These are phyloP conservation scores for Sinocyclocheilus anshuiensis DNA, from an alignment of 2,113 vertebrate species.

Conservation along the genomic window DNA sequence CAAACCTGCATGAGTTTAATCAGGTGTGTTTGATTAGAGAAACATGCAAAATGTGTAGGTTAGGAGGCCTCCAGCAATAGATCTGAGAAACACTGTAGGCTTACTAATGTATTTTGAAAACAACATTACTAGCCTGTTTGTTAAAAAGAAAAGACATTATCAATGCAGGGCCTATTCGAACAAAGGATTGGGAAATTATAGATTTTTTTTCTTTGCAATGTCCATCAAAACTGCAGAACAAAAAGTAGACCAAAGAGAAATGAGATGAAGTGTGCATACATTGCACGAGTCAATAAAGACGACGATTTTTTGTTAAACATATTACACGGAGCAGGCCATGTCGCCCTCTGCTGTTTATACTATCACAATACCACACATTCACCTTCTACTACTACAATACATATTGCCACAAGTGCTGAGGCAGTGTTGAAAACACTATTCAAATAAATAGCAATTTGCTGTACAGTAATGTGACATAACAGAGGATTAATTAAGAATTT, in stretches of 20 bases:
- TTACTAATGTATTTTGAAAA: background rate
- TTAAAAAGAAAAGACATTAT: background rate
- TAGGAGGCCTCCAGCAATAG: background rate
- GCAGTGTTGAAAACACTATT: background rate
- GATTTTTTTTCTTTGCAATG: background rate
- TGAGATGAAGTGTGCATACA: background rate
- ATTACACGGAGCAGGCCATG: background rate
- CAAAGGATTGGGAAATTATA: background rate
- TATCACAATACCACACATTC: background rate
- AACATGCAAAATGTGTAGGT: background rate
- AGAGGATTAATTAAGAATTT: background rate
- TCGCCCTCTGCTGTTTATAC: constrained; percentile 18
- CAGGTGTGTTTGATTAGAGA: background rate
- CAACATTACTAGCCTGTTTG: background rate
- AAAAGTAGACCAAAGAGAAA: background rate
- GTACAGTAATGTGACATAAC: background rate
- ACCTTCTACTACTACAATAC: background rate
- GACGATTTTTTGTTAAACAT: background rate
- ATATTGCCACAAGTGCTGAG: background rate
- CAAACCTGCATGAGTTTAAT: background rate
- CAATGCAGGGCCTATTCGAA: background rate
- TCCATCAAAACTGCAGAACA: background rate
- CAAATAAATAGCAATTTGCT: background rate
- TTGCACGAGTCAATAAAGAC: background rate
- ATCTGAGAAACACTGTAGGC: background rate